Percentiles rank a stretch among this genome's conserved stretches.
phyloP scores from a whole-genome alignment of 2,888 invertebrate species.

The Troilus luridus region DNA sequence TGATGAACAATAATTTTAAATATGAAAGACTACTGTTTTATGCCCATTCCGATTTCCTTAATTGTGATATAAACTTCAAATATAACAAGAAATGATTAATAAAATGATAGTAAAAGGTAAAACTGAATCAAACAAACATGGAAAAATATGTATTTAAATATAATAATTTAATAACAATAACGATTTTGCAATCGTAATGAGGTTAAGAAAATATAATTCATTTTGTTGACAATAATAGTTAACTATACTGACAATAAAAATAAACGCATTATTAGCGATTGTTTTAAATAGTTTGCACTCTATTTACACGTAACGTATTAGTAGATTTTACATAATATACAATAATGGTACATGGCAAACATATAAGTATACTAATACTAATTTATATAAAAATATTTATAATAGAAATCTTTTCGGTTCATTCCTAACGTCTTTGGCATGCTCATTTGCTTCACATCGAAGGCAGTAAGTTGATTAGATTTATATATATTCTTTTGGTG shows the following conservation, averaged over 20 bases:
- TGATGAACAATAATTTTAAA: too few relatives aligned
- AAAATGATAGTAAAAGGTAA: neutral
- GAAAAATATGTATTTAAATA: constrained; percentile 51
- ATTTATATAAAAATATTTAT: constrained; percentile 54
- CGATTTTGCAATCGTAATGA: constrained; percentile 3
- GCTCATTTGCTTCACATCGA: neutral
- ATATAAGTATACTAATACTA: constrained; percentile 51
- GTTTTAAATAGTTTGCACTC: constrained; percentile 51
- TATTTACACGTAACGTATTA: constrained; percentile 53
- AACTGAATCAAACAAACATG: neutral
- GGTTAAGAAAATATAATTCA: constrained; percentile 54
- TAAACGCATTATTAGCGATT: constrained; percentile 5
- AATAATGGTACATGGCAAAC: constrained; percentile 63
- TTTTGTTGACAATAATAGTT: constrained; percentile 23
- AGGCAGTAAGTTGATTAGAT: constrained; percentile 24
- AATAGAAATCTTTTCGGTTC: constrained; percentile 21
- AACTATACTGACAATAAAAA: constrained; percentile 1
- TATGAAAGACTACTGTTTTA: too few relatives aligned
- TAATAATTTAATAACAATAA: constrained; percentile 57
- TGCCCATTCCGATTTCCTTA: too few relatives aligned
- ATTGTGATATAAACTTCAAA: neutral
- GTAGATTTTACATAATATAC: constrained; percentile 58
- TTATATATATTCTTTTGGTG: constrained; percentile 56
- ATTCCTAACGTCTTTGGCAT: constrained; percentile 52
- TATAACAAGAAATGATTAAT: neutral